Evolutionary conservation across 1,140 invertebrate species (phyloP).

Genomic region (Tachypleus tridentatus): DNA sequence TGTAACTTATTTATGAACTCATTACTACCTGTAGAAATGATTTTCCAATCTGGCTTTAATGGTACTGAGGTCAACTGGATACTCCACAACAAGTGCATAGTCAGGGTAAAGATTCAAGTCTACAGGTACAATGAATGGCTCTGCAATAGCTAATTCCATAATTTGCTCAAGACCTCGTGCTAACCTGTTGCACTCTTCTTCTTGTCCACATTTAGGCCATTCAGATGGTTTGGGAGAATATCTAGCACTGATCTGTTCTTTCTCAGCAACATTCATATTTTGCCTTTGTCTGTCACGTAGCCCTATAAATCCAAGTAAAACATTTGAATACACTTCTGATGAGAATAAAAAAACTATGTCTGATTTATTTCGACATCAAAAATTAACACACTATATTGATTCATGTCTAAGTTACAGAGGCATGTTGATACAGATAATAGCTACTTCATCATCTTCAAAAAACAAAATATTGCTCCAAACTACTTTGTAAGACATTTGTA

Average conservation of each 20-base stretch:
- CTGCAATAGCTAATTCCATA: slow-evolving; percentile 80
- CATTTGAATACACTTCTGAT: too few species aligned
- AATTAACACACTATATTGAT: too few species aligned
- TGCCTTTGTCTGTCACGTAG: slow-evolving; percentile 57
- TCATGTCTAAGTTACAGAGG: too few species aligned
- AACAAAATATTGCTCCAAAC: too few species aligned
- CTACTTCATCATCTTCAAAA: too few species aligned
- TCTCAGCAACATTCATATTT: slow-evolving; percentile 61
- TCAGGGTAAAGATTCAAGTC: slow-evolving; percentile 81
- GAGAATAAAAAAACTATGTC: too few species aligned
- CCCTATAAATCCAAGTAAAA: slow-evolving; percentile 35
- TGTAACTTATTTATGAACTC: too few species aligned
- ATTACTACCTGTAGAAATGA: slow-evolving; percentile 60
- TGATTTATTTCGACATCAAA: too few species aligned
- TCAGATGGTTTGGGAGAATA: slow-evolving; percentile 70
- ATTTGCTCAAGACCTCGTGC: slow-evolving; percentile 59
- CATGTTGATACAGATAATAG: too few species aligned
- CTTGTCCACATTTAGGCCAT: slow-evolving; percentile 64
- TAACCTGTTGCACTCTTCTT: slow-evolving; percentile 60
- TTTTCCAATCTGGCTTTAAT: slow-evolving; percentile 79
- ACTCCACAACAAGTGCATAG: slow-evolving; percentile 81
- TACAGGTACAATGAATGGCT: slow-evolving; percentile 85
- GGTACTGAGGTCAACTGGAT: slow-evolving; percentile 89
- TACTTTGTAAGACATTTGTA: too few species aligned
- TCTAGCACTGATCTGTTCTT: slow-evolving; percentile 65